Percentiles rank a stretch among this genome's conserved stretches.
phyloP scores from a whole-genome alignment of 1,140 invertebrate genomes.

The Drosophila baimaii region DNA sequence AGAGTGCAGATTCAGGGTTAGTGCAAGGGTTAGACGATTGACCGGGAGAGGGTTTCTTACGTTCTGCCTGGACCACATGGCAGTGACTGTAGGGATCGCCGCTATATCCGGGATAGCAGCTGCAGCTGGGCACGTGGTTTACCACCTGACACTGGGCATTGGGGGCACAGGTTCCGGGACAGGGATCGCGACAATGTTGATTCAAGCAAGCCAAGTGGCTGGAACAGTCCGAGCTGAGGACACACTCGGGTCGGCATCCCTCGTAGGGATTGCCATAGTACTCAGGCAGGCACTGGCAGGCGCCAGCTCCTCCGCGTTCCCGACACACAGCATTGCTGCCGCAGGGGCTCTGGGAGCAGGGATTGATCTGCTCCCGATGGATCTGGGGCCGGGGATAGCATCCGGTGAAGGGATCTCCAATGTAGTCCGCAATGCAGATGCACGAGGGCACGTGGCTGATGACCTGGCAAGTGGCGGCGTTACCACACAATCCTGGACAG shows the following conservation, averaged over 20 bases:
- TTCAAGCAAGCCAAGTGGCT: slow-evolving; percentile 89
- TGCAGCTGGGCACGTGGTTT: slow-evolving; percentile 91
- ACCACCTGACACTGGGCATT: slow-evolving; percentile 92
- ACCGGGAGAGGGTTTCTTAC: slow-evolving; percentile 58
- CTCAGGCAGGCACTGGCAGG: slow-evolving; percentile 85
- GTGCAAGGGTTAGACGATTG: slow-evolving; percentile 67
- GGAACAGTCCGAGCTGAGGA: slow-evolving; percentile 90
- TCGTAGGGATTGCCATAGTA: slow-evolving; percentile 87
- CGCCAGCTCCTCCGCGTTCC: slow-evolving; percentile 85
- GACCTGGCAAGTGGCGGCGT: slow-evolving; percentile 90
- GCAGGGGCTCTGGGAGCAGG: slow-evolving; percentile 87
- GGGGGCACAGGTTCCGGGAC: slow-evolving; percentile 90
- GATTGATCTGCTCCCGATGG: slow-evolving; percentile 85
- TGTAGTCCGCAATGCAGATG: slow-evolving; percentile 88
- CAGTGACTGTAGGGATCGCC: slow-evolving; percentile 89
- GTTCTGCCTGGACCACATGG: slow-evolving; percentile 85
- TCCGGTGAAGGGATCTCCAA: slow-evolving; percentile 87
- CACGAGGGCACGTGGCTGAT: slow-evolving; percentile 90
- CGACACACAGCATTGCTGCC: slow-evolving; percentile 88
- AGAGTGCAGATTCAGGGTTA: slow-evolving; percentile 63
- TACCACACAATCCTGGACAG: slow-evolving; percentile 89
- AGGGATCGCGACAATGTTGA: slow-evolving; percentile 92
- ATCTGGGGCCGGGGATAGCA: slow-evolving; percentile 85
- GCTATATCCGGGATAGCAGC: slow-evolving; percentile 88
- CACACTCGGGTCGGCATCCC: slow-evolving; percentile 91